phyloP scores from a whole-genome alignment of 2,797 vertebrate species.

The Otolemur crassicaudatus region DNA sequence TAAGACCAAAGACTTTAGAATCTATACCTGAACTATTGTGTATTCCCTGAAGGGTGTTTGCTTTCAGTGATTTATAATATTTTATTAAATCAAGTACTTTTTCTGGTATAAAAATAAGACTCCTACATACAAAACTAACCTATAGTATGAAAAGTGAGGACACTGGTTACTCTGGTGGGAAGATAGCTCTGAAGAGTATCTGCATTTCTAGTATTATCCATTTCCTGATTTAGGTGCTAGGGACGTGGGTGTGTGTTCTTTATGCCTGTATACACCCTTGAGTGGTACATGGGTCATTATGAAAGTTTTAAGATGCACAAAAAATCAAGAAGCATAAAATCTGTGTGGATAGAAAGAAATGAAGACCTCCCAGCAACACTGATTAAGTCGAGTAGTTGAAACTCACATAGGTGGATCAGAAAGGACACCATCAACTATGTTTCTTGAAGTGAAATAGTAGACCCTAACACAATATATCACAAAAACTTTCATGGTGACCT shows the following conservation, averaged over 20 bases:
- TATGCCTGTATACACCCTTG: background rate
- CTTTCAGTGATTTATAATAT: background rate
- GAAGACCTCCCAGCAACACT: too few species aligned
- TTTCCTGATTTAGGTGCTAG: background rate
- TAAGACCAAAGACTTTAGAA: background rate
- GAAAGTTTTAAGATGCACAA: too few species aligned
- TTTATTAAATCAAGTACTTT: background rate
- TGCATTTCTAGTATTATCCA: background rate
- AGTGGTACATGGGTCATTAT: background rate
- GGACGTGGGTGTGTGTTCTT: rapidly evolving
- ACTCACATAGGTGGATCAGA: too few species aligned
- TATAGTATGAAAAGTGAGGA: background rate
- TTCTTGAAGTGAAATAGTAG: too few species aligned
- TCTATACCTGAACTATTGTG: background rate
- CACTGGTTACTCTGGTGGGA: background rate
- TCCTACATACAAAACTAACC: background rate
- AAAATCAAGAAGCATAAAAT: too few species aligned
- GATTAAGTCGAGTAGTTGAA: too few species aligned
- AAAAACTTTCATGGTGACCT: too few species aligned
- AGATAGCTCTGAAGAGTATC: background rate
- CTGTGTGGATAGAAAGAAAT: too few species aligned
- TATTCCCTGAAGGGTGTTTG: background rate
- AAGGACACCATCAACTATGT: too few species aligned
- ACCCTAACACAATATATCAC: too few species aligned
- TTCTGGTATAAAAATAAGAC: background rate